Evolutionary conservation across 1,140 invertebrate genomes (phyloP).

Genomic region (Drosophila melanogaster): DNA sequence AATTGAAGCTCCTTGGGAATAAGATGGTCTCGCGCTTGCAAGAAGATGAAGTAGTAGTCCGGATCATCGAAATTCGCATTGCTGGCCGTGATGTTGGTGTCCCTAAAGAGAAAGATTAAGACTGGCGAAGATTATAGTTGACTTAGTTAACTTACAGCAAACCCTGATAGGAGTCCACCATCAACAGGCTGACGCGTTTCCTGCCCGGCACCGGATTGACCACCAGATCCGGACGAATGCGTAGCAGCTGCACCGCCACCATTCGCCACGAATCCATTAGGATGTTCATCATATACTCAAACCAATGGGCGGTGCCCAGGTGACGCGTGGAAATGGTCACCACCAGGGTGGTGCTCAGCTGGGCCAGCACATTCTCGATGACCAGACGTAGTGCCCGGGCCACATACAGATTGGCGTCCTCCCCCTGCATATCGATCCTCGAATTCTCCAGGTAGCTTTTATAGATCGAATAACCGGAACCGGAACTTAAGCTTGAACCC

Average conservation of each 20-base stretch:
- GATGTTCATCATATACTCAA: conserved; percentile 48
- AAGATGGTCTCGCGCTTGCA: conserved; percentile 53
- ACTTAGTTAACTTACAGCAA: conserved; percentile 39
- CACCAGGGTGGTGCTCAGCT: conserved; percentile 56
- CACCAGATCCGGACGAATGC: conserved; percentile 7
- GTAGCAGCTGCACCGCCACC: conserved; percentile 51
- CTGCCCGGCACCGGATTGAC: conserved; percentile 40
- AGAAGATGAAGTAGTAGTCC: conserved; percentile 79
- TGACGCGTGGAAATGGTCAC: conserved; percentile 23
- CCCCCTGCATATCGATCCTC: conserved; percentile 55
- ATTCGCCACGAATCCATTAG: conserved; percentile 47
- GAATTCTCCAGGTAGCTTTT: conserved; percentile 43
- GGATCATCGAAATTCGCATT: conserved; percentile 53
- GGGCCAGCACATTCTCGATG: conserved; percentile 59
- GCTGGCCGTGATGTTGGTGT: conserved; percentile 44
- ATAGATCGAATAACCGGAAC: conserved; percentile 19
- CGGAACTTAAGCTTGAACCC: background rate
- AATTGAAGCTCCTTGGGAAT: conserved; percentile 34
- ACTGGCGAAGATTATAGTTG: too few species aligned
- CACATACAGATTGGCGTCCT: conserved; percentile 56
- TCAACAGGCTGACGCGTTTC: conserved; percentile 62
- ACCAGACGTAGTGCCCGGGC: conserved; percentile 44
- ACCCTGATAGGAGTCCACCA: conserved; percentile 64
- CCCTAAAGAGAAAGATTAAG: conserved; percentile 6
- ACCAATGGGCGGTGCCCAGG: conserved; percentile 38